Evolutionary conservation across 2,888 invertebrate genomes (phyloP).

Genomic region (Cheilosia grossa): DNA sequence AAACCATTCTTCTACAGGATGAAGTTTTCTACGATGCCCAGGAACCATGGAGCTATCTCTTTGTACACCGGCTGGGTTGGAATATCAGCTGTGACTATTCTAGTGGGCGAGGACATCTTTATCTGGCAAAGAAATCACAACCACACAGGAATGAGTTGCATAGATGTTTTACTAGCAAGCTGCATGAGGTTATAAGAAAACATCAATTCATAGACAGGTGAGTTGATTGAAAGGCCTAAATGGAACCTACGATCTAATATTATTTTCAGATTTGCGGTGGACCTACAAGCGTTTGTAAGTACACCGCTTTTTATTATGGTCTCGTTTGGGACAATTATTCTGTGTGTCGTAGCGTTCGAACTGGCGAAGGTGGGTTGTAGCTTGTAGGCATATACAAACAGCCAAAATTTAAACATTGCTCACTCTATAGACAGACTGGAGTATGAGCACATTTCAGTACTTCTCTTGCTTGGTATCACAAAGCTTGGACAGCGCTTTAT

Average conservation of each 20-base stretch:
- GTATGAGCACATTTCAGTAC: constrained; percentile 35
- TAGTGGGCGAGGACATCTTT: constrained; percentile 40
- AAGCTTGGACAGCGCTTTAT: constrained; percentile 50
- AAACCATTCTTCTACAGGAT: no score
- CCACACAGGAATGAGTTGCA: constrained; percentile 23
- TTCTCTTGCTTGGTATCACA: constrained; percentile 46
- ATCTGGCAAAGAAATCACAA: constrained; percentile 3
- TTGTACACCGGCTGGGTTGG: constrained; percentile 21
- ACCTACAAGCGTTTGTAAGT: constrained; percentile 34
- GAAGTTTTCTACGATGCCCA: no score
- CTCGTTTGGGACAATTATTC: constrained; percentile 48
- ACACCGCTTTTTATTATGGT: constrained; percentile 27
- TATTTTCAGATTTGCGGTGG: constrained; percentile 32
- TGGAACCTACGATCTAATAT: neutral
- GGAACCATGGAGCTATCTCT: no score
- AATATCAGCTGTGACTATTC: constrained; percentile 38
- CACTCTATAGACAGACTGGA: constrained; percentile 20
- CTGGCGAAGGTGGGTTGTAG: constrained; percentile 25
- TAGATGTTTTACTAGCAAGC: constrained; percentile 17
- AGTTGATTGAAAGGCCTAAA: neutral
- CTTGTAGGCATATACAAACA: neutral
- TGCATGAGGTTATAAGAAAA: constrained; percentile 32
- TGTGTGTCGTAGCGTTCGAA: constrained; percentile 50
- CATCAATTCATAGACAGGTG: constrained; percentile 50
- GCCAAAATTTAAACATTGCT: neutral